A percentile compares a stretch with the other conserved stretches of the same genome.
phyloP scores from a whole-genome alignment of 2,113 vertebrate species.

The Tichodroma muraria region DNA sequence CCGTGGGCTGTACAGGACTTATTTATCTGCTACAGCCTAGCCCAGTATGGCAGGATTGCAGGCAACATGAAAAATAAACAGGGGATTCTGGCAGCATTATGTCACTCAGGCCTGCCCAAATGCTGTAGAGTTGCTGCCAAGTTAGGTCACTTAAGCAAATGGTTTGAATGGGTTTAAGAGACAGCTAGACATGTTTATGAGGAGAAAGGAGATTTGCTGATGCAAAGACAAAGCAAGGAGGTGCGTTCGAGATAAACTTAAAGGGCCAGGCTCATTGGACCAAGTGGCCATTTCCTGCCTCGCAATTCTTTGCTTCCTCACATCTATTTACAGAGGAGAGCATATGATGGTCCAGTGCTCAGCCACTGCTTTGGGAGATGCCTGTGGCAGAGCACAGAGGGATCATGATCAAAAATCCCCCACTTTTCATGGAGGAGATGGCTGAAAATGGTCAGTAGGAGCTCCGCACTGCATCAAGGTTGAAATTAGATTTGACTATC shows the following conservation, averaged over 20 bases:
- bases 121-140: neutral
- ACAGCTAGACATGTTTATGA: slow-evolving; percentile 60
- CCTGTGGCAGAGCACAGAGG: neutral
- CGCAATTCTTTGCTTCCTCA: slow-evolving; percentile 10
- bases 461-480: neutral
- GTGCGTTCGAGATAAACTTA: slow-evolving; percentile 23
- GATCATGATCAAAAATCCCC: neutral
- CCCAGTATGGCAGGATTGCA: neutral
- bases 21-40: neutral
- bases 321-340: neutral
- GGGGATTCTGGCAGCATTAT: slow-evolving; percentile 42
- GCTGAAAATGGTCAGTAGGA: neutral
- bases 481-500: neutral
- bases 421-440: neutral
- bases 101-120: slow-evolving; percentile 4
- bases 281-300: slow-evolving; percentile 61
- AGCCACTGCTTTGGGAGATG: neutral
- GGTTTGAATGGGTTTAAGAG: slow-evolving; percentile 50
- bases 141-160: slow-evolving; percentile 53
- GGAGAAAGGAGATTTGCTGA: slow-evolving; percentile 58
- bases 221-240: slow-evolving; percentile 58
- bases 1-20: neutral
- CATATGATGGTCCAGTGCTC: fast-evolving
- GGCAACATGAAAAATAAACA: slow-evolving; percentile 50
- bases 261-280: slow-evolving; percentile 43